phyloP scores from a whole-genome alignment of 2,113 vertebrate genomes.

The Salminus brasiliensis region DNA sequence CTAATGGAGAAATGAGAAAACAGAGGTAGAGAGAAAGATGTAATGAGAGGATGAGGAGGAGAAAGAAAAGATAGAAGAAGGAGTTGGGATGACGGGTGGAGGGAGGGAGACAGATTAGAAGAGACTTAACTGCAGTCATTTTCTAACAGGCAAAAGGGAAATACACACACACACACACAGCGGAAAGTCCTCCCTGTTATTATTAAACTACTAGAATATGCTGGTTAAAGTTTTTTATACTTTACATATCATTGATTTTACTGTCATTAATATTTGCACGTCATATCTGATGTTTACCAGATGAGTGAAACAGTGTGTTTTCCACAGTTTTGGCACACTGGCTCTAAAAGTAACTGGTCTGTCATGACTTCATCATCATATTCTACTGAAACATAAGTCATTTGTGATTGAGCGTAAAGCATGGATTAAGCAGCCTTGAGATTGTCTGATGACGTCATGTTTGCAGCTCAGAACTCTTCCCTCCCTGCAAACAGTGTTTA shows the following conservation, averaged over 20 bases:
- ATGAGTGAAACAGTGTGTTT: background rate
- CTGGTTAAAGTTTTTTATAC: background rate
- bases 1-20: too few relatives aligned
- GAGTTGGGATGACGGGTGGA: too few relatives aligned
- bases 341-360: background rate
- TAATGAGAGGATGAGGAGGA: too few relatives aligned
- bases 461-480: background rate
- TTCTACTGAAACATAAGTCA: background rate
- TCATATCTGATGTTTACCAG: background rate
- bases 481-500: too few relatives aligned
- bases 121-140: too few relatives aligned
- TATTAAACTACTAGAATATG: background rate
- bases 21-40: constrained; percentile 13
- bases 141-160: too few relatives aligned
- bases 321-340: background rate
- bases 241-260: background rate
- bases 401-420: background rate
- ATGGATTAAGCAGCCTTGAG: background rate
- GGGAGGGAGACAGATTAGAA: too few relatives aligned
- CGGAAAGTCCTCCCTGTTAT: background rate
- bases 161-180: constrained; percentile 35
- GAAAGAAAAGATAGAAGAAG: too few relatives aligned
- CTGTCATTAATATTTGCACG: background rate
- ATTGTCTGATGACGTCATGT: background rate
- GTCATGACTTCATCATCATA: background rate